A percentile compares a stretch with the other conserved stretches of the same genome.
These are phyloP conservation scores for Lasioglossum morio DNA, from an alignment of 2,888 invertebrate genomes.

Conservation along the genomic window DNA sequence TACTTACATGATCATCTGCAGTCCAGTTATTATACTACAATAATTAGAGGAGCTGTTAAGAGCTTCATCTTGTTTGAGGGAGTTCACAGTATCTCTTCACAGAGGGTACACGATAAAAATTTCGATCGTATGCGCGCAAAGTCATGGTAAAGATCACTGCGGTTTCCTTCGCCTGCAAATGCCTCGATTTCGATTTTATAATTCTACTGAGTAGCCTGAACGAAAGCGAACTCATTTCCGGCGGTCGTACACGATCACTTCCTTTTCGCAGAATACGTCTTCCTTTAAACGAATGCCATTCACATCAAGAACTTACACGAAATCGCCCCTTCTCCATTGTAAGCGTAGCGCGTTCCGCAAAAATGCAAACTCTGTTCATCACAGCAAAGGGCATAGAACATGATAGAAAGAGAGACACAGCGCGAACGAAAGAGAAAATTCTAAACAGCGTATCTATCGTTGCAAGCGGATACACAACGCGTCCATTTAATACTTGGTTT, in stretches of 20 bases:
- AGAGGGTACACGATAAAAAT: neutral
- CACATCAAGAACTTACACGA: constrained; percentile 17
- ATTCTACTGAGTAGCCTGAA: constrained; percentile 7
- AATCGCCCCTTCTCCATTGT: constrained; percentile 14
- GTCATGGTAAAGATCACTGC: neutral
- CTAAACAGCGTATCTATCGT: constrained; percentile 42
- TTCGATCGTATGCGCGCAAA: neutral
- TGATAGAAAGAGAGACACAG: constrained; percentile 11
- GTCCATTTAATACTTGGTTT: constrained; percentile 48
- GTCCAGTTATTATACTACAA: neutral
- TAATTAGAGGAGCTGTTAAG: neutral
- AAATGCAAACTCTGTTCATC: constrained; percentile 56
- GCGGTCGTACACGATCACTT: constrained; percentile 5
- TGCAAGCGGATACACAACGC: constrained; percentile 46
- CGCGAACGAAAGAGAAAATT: constrained; percentile 11
- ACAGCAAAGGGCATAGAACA: constrained; percentile 52
- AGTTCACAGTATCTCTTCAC: neutral
- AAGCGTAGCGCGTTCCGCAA: constrained; percentile 28
- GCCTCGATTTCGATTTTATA: neutral
- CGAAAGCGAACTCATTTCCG: constrained; percentile 25
- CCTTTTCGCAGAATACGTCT: neutral
- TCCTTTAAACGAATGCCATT: constrained; percentile 10
- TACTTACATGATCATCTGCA: neutral
- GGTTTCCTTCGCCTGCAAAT: neutral
- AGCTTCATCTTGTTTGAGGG: neutral